Percentiles rank a stretch among this genome's conserved stretches.
phyloP scores from a whole-genome alignment of 2,888 invertebrate species.

The Adineta ricciae region DNA sequence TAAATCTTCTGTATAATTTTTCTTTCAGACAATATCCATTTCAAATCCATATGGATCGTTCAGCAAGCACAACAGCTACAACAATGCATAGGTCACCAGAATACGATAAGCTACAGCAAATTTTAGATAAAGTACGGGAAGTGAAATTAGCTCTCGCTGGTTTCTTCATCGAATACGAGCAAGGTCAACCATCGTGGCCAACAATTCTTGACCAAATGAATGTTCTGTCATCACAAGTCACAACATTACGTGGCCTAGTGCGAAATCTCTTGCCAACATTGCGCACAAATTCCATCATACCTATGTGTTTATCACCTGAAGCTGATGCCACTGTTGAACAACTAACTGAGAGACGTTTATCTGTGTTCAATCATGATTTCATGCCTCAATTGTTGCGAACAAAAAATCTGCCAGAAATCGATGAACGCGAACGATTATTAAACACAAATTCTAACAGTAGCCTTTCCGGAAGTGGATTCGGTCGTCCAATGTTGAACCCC shows the following conservation, averaged over 20 bases:
- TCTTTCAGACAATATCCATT: neutral
- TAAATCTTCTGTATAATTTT: neutral
- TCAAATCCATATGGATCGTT: neutral
- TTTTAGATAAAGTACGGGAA: constrained; percentile 9
- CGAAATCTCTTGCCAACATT: neutral
- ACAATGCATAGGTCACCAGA: neutral
- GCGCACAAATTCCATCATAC: neutral
- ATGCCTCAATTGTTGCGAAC: constrained; percentile 32
- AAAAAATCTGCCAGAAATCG: constrained; percentile 29
- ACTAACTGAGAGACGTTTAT: constrained; percentile 26
- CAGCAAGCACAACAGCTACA: neutral
- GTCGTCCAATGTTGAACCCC: neutral
- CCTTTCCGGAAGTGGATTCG: neutral
- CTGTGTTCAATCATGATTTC: constrained; percentile 31
- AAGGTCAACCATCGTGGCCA: constrained; percentile 4
- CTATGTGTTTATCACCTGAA: constrained; percentile 8
- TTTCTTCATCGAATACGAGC: constrained; percentile 3
- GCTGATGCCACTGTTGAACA: neutral
- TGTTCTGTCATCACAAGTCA: neutral
- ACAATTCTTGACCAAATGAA: constrained; percentile 4
- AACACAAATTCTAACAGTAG: neutral
- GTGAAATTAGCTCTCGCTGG: neutral
- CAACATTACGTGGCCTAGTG: neutral
- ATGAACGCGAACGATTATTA: constrained; percentile 28
- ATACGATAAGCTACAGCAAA: neutral